A percentile compares a stretch with the other conserved stretches of the same genome.
phyloP scores from a whole-genome alignment of 1,140 invertebrate genomes.

The Apolygus lucorum region DNA sequence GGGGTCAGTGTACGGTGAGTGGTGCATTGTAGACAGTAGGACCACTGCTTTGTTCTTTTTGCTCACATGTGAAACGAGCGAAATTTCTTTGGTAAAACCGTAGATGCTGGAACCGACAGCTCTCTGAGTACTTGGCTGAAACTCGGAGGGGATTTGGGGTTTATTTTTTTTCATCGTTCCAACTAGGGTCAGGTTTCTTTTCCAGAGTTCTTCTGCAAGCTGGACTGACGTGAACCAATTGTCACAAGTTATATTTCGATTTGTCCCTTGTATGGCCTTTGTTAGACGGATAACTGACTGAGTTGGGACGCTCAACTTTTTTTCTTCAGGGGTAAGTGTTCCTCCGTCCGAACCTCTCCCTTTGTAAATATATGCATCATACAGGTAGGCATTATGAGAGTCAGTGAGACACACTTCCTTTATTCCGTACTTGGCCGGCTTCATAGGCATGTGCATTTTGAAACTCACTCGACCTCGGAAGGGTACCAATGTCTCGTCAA shows the following conservation, averaged over 20 bases:
- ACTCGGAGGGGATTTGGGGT: slow-evolving; percentile 27
- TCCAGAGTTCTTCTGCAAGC: slow-evolving; percentile 32
- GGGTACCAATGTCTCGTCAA: too few species aligned
- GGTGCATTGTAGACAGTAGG: neutral
- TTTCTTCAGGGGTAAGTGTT: too few species aligned
- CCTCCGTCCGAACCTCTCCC: too few species aligned
- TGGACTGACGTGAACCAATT: slow-evolving; percentile 37
- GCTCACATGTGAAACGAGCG: neutral
- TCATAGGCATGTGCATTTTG: too few species aligned
- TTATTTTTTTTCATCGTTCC: slow-evolving; percentile 38
- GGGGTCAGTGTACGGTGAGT: neutral
- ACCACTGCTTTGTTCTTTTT: neutral
- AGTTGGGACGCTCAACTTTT: too few species aligned
- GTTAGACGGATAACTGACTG: slow-evolving; percentile 31
- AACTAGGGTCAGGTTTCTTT: slow-evolving; percentile 34
- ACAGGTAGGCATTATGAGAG: too few species aligned
- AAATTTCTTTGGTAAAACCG: neutral
- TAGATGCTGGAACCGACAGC: neutral
- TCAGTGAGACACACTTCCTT: too few species aligned
- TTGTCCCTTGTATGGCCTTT: slow-evolving; percentile 32
- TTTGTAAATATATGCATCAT: too few species aligned
- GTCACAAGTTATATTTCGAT: slow-evolving; percentile 37
- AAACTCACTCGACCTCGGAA: too few species aligned
- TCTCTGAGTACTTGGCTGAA: neutral
- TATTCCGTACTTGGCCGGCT: too few species aligned